Evolutionary conservation across 92 coral and sea anemone genomes (phyloP), one percentile per base, ranked within the genome.

Genomic region (Ricordea florida): DNA sequence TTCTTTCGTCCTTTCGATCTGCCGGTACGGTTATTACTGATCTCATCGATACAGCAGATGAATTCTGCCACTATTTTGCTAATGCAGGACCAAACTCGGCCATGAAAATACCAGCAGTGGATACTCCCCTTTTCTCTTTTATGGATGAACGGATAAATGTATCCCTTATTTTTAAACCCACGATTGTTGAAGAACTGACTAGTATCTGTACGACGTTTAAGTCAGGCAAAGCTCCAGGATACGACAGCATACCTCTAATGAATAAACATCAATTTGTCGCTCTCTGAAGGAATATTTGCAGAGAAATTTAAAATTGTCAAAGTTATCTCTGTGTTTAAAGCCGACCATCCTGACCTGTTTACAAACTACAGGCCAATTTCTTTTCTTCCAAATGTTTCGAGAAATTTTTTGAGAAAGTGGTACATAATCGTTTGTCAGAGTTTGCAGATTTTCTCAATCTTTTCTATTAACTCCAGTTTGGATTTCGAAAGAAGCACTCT

Each of bases 81-180:
- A 78, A 84, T 15, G 15, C 69, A 66, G 90, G 90, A 2, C 90
- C 90, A 5, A 68, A 36, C 32, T 58, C 78, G 24, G 85, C 74
- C 11, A 70, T 29, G 7, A 59, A 78, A 48, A 58, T 78, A 36
- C 69, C 90, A 7, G 16, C 57, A 27, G 30, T 42, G 14, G 32
- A 57, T 51, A 15, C 9, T 56, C 35, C 55, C 6, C 45, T 44
- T 21, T 24, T 17, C 5, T 24, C 41, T 7, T 83, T 75, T 63
- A 43, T 80, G 0, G 15, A 18, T 18, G 33, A 33, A 37, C 23
- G 20, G 6, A 28, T 15, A 6, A 27, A 35, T 15, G 47, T 66
- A 10, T 21, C 84, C 20, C 58, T 75, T 10, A 21, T 38, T 31
- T 34, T 57, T 24, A 6, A 34, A 57, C 69, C 78, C 16, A 44